phyloP scores from a whole-genome alignment of 2,113 vertebrate genomes.

The Ophiodon elongatus region DNA sequence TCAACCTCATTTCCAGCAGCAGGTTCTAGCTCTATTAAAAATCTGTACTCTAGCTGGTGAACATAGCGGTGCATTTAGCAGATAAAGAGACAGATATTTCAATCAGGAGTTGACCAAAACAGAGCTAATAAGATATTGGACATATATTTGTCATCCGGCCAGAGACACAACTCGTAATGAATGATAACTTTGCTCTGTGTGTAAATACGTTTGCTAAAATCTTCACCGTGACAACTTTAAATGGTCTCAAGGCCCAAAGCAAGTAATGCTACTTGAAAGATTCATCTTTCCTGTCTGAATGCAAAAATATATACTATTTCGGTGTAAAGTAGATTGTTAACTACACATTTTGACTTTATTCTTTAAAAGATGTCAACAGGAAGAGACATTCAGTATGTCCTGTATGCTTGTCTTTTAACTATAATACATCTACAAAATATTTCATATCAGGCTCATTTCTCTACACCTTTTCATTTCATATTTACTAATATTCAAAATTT shows the following conservation, averaged over 20 bases:
- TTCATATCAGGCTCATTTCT: no score
- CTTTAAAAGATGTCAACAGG: no score
- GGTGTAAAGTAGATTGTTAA: not conserved
- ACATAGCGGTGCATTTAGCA: not conserved
- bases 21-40: not conserved
- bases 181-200: not conserved
- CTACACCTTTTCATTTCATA: no score
- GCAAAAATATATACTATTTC: not conserved
- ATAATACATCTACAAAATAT: no score
- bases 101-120: slow-evolving; percentile 9
- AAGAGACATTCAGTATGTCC: no score
- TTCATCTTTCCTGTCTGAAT: not conserved
- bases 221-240: not conserved
- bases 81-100: not conserved
- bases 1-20: not conserved
- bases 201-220: not conserved
- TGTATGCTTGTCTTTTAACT: no score
- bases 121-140: not conserved
- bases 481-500: no score
- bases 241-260: not conserved
- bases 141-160: not conserved
- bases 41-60: not conserved
- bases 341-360: no score
- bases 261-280: not conserved
- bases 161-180: not conserved